Evolutionary conservation across 53 echinoderm and acorn worm species (phyloP).

Genomic region (Holothuria scabra): DNA sequence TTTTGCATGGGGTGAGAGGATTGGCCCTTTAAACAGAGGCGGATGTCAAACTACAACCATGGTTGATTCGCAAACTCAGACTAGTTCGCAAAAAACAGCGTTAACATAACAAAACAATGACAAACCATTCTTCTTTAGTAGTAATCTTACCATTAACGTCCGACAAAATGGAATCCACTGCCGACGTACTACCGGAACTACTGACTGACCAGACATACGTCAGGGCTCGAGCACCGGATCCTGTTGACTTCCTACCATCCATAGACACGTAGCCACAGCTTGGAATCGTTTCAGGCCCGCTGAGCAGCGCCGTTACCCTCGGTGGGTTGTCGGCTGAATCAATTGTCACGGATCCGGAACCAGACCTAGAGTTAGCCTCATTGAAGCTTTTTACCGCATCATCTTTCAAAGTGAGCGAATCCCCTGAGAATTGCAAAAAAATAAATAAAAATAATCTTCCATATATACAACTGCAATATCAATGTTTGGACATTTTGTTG

Average conservation of each 20-base stretch:
- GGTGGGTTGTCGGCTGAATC: constrained; percentile 63
- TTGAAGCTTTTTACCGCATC: constrained; percentile 74
- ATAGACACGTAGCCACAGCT: constrained; percentile 83
- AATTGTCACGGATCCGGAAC: constrained; percentile 53
- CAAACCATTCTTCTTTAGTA: no score
- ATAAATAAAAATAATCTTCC: background rate
- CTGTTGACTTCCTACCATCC: constrained; percentile 74
- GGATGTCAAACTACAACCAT: no score
- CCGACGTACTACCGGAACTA: constrained; percentile 56
- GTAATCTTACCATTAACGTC: constrained; percentile 62
- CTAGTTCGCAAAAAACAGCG: no score
- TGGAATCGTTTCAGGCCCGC: constrained; percentile 74
- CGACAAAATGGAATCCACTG: constrained; percentile 49
- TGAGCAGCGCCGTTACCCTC: constrained; percentile 66
- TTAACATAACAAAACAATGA: no score
- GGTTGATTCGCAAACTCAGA: no score
- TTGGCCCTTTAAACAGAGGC: no score
- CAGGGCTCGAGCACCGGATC: constrained; percentile 84
- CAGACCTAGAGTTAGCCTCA: constrained; percentile 66
- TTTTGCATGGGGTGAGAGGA: no score
- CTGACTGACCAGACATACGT: constrained; percentile 71
- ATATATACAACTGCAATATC: background rate
- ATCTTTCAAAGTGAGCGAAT: constrained; percentile 57
- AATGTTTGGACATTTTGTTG: background rate
- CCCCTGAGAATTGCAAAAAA: constrained; percentile 40